Conservation (phyloP, 2,888 invertebrate species). For the Hemistola chrysoprasaria region DNA sequence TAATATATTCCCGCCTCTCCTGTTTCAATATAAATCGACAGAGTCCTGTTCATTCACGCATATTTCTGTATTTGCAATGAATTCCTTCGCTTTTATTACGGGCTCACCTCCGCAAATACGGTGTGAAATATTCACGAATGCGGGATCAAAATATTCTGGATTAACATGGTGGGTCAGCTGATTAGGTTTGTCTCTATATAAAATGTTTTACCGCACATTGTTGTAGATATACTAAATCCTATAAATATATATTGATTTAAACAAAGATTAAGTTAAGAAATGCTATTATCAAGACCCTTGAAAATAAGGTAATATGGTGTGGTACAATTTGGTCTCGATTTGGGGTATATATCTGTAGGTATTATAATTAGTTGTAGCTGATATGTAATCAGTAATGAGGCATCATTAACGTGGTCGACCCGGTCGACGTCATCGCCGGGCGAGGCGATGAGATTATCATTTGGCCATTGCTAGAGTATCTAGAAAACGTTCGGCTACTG, state of each 20-base stretch:
- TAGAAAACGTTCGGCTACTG: slow-evolving; percentile 57
- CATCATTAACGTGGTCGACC: slow-evolving; percentile 36
- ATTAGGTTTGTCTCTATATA: slow-evolving; percentile 23
- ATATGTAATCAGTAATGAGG: neutral
- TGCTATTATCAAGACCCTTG: no score
- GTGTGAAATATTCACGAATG: slow-evolving; percentile 28
- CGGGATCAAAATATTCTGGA: slow-evolving; percentile 14
- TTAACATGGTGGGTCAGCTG: slow-evolving; percentile 11
- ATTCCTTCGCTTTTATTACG: slow-evolving; percentile 4
- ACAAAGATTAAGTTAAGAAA: no score
- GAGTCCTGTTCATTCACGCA: slow-evolving; percentile 9
- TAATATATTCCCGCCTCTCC: slow-evolving; percentile 5
- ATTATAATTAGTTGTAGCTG: slow-evolving; percentile 12
- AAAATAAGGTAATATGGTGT: no score
- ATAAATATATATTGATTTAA: no score
- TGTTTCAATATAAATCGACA: slow-evolving; percentile 4
- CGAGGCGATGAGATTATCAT: slow-evolving; percentile 39
- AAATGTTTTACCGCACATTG: slow-evolving; percentile 11
- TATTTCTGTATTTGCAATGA: slow-evolving; percentile 12
- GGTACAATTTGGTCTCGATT: no score
- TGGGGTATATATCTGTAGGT: no score
- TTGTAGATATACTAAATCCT: no score
- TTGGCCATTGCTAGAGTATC: slow-evolving; percentile 42
- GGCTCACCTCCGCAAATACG: slow-evolving; percentile 5
- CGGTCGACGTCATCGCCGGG: slow-evolving; percentile 52